These are phyloP conservation scores for Achatina immaculata DNA, from an alignment of 1,140 invertebrate species.

Conservation along the genomic window DNA sequence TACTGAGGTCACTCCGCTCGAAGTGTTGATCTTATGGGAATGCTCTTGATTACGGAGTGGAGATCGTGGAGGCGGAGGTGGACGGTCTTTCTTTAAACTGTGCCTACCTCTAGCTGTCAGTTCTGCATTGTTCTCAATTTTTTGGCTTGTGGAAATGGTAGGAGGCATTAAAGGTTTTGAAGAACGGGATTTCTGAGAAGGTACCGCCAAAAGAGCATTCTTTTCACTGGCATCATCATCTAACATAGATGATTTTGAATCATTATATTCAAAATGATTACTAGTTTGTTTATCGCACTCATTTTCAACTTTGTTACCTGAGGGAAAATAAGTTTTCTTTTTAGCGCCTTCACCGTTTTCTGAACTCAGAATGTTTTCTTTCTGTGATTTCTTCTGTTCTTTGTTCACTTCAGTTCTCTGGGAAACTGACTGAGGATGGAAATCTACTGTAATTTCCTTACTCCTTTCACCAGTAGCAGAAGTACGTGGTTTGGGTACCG, in stretches of 20 bases:
- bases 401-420: slow-evolving; percentile 5
- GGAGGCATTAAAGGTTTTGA: slow-evolving; percentile 7
- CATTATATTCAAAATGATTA: background rate
- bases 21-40: background rate
- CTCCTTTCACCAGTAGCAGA: background rate
- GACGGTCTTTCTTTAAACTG: slow-evolving; percentile 25
- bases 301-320: slow-evolving; percentile 8
- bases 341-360: background rate
- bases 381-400: background rate
- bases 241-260: background rate
- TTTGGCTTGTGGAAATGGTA: background rate
- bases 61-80: slow-evolving; percentile 21
- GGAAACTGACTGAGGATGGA: background rate
- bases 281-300: slow-evolving; percentile 10
- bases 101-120: background rate
- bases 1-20: background rate
- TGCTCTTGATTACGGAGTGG: background rate
- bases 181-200: background rate
- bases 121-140: background rate
- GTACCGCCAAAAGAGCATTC: background rate
- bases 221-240: slow-evolving; percentile 2
- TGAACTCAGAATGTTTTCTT: background rate
- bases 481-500: background rate
- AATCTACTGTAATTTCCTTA: background rate
- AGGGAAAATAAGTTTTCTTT: background rate